Base-by-base conservation (phyloP, 2,113 vertebrate species). In the Seriola aureovittata region DNA sequence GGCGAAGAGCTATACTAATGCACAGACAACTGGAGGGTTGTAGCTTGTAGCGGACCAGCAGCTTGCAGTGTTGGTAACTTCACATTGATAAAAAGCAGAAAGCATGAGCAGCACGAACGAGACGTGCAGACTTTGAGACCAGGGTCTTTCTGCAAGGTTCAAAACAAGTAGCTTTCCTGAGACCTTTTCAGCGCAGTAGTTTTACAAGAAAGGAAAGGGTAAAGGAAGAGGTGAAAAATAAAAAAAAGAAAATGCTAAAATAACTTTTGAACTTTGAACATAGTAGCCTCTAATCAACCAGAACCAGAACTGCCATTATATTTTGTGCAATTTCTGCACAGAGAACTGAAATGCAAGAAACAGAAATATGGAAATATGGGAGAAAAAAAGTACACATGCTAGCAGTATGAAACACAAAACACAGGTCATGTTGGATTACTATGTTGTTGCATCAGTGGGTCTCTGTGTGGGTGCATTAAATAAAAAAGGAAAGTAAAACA, bases 1-100 rank as follows among this genome's bases (percentile, higher is more conserved):
- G 29, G 29, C 2, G 29, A 2, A 29, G 29, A 77, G 54, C 8
- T 25, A 25, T 5, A 2, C 0, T 8, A 40, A 65, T 42, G 0
- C 16, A 46, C 8, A 13, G 40, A 46, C 40, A 11, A 42, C 40
- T 11, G 10, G 2, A 42, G 40, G 8, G 4, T 48, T 50, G 46
- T 38, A 38, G 64, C 54, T 48, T 36, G 32, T 8, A 17, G 50
- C 38, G 6, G 0, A 46, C 21, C 6, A 25, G 40, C 50, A 76
- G 62, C 50, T 29, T 23, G 38, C 9, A n/a, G 38, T 57, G 38
- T 23, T 46, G 74, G 38, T 42, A 17, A 16, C 62, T 21, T 55
- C 58, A 8, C 5, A 59, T 3, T 16, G 29, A 59, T 32, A 34
- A 59, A 1, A 58, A 29, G 5, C 57, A 32, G 25, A 29, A 59